phyloP scores from a whole-genome alignment of 2,113 vertebrate species.

The Forbesichthys agassizii region DNA sequence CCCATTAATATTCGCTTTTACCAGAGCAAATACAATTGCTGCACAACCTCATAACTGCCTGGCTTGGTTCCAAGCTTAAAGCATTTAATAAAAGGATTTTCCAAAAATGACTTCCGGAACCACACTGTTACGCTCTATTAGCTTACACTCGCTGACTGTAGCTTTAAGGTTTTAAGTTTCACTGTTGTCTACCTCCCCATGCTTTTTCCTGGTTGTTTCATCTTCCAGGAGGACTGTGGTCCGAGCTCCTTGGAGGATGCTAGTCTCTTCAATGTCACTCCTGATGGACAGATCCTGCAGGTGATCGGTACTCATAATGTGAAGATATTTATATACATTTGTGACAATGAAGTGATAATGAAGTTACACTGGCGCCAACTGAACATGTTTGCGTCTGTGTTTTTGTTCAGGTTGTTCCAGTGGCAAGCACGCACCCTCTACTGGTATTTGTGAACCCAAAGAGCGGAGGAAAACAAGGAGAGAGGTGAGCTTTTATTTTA shows the following conservation, averaged over 20 bases:
- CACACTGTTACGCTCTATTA: too few relatives aligned
- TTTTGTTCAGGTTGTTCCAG: slow-evolving; percentile 75
- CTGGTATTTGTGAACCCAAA: slow-evolving; percentile 92
- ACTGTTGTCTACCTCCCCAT: neutral
- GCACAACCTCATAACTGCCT: too few relatives aligned
- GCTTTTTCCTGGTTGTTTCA: neutral
- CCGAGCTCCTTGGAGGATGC: slow-evolving; percentile 64
- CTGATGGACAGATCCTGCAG: slow-evolving; percentile 83
- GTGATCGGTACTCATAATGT: slow-evolving; percentile 58
- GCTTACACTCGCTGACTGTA: too few relatives aligned
- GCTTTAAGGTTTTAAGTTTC: neutral
- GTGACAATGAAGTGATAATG: too few relatives aligned
- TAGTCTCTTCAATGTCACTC: slow-evolving; percentile 71
- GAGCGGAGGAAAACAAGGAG: slow-evolving; percentile 91
- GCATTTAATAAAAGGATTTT: too few relatives aligned
- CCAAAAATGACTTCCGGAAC: too few relatives aligned
- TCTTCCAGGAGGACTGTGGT: slow-evolving; percentile 45
- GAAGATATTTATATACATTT: too few relatives aligned
- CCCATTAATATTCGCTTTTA: too few relatives aligned
- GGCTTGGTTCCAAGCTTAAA: too few relatives aligned
- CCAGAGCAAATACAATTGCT: too few relatives aligned
- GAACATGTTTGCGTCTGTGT: slow-evolving; percentile 9
- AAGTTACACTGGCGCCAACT: too few relatives aligned
- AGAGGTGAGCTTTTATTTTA: slow-evolving; percentile 72
- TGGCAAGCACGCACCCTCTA: slow-evolving; percentile 83